Evolutionary conservation across 2,888 invertebrate species (phyloP).

Genomic region (Rhamphomyia laevipes): DNA sequence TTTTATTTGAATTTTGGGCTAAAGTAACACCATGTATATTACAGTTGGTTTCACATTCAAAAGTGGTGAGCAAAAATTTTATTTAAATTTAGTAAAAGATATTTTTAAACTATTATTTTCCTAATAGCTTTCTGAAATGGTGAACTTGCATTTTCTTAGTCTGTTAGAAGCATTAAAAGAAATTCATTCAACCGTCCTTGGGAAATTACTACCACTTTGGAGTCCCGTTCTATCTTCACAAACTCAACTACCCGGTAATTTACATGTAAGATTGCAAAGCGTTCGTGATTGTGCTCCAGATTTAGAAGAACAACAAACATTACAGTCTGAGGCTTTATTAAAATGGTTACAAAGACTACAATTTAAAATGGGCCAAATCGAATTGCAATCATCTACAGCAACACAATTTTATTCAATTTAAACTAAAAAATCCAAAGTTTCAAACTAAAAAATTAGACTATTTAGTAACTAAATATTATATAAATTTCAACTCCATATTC

Average conservation of each 20-base stretch:
- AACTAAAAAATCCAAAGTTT: slow-evolving; percentile 13
- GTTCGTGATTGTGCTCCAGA: slow-evolving; percentile 69
- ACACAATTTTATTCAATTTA: slow-evolving; percentile 76
- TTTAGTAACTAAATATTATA: slow-evolving; percentile 7
- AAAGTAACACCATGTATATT: slow-evolving; percentile 93
- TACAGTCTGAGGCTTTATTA: slow-evolving; percentile 43
- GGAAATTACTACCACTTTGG: slow-evolving; percentile 90
- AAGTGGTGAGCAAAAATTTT: slow-evolving; percentile 54
- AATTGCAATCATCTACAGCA: slow-evolving; percentile 83
- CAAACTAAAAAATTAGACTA: slow-evolving; percentile 5
- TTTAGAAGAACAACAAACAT: slow-evolving; percentile 34
- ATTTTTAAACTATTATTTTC: slow-evolving; percentile 8
- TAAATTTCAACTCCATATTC: too few relatives aligned
- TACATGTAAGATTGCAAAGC: slow-evolving; percentile 74
- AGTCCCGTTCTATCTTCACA: slow-evolving; percentile 91
- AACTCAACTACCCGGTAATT: slow-evolving; percentile 80
- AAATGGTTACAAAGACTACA: slow-evolving; percentile 87
- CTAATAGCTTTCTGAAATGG: slow-evolving; percentile 88
- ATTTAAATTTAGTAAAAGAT: slow-evolving; percentile 13
- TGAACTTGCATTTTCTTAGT: slow-evolving; percentile 91
- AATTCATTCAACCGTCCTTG: slow-evolving; percentile 84
- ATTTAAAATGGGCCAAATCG: slow-evolving; percentile 97
- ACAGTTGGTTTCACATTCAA: slow-evolving; percentile 83
- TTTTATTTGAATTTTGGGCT: slow-evolving; percentile 96
- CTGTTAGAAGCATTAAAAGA: slow-evolving; percentile 90